Conservation (phyloP, 2,797 vertebrate genomes). For the Artibeus jamaicensis region DNA sequence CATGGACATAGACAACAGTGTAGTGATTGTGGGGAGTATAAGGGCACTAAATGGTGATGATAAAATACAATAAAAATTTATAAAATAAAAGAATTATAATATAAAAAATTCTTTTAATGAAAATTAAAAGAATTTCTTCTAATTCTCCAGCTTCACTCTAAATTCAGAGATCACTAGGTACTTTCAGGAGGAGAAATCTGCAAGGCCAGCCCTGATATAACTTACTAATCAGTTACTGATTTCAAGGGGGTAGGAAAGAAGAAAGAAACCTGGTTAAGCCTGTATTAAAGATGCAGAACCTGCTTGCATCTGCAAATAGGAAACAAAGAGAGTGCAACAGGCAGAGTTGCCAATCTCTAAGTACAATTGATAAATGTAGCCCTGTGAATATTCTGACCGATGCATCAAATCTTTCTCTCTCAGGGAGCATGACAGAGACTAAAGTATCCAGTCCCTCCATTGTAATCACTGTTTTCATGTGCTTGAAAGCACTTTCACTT, state of each 20-base stretch:
- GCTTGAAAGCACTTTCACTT: slow-evolving; percentile 11
- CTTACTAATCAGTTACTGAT: background rate
- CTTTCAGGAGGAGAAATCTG: background rate
- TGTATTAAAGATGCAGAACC: background rate
- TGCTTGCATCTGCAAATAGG: background rate
- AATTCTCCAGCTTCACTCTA: background rate
- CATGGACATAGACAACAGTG: background rate
- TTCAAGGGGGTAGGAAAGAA: background rate
- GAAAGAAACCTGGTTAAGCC: background rate
- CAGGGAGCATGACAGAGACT: background rate
- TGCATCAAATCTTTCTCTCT: background rate
- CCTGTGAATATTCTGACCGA: background rate
- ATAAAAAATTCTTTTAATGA: no score
- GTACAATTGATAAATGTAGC: background rate
- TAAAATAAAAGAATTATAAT: background rate
- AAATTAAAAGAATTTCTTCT: no score
- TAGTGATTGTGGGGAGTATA: background rate
- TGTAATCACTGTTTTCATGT: background rate
- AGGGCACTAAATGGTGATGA: background rate
- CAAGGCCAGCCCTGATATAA: background rate
- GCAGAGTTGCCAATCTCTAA: background rate
- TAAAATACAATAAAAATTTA: background rate
- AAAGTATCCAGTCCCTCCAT: background rate
- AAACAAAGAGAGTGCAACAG: background rate
- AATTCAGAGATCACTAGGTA: background rate